Evolutionary conservation across 2,888 invertebrate species (phyloP).

Genomic region (Onthophagus sagittarius): DNA sequence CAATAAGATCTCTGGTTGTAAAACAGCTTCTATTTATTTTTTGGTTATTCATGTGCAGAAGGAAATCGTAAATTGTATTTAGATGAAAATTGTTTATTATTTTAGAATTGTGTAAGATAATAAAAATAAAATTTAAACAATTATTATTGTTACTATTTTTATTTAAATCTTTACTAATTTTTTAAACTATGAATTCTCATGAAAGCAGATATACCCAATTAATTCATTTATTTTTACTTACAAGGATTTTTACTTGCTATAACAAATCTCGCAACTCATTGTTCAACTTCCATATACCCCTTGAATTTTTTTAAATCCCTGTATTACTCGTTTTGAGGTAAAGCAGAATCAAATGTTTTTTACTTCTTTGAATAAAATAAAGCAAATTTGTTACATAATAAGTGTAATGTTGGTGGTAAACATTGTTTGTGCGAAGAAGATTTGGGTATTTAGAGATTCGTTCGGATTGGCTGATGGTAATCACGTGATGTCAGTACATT

Average conservation of each 20-base stretch:
- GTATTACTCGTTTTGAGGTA: constrained; percentile 60
- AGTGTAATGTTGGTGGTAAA: no score
- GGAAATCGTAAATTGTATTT: no score
- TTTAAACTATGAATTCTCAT: constrained; percentile 75
- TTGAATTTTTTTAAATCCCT: constrained; percentile 67
- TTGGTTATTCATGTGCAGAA: background rate
- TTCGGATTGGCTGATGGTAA: no score
- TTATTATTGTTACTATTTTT: background rate
- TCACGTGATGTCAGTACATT: no score
- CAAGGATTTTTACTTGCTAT: constrained; percentile 54
- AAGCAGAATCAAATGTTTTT: constrained; percentile 80
- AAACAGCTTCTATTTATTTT: constrained; percentile 15
- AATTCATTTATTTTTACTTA: constrained; percentile 75
- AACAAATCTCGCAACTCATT: constrained; percentile 63
- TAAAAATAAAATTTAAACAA: no score
- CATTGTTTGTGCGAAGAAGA: no score
- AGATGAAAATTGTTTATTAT: background rate
- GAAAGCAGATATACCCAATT: constrained; percentile 63
- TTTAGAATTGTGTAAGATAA: no score
- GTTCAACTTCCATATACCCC: constrained; percentile 80
- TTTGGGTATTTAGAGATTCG: no score
- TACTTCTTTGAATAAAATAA: constrained; percentile 72
- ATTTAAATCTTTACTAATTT: constrained; percentile 61
- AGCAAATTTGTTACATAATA: constrained; percentile 52
- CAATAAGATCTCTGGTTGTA: constrained; percentile 13